Percentiles rank a stretch among this genome's conserved stretches.
Conservation (phyloP, 2,113 vertebrate genomes). For the Serilophus lunatus region DNA sequence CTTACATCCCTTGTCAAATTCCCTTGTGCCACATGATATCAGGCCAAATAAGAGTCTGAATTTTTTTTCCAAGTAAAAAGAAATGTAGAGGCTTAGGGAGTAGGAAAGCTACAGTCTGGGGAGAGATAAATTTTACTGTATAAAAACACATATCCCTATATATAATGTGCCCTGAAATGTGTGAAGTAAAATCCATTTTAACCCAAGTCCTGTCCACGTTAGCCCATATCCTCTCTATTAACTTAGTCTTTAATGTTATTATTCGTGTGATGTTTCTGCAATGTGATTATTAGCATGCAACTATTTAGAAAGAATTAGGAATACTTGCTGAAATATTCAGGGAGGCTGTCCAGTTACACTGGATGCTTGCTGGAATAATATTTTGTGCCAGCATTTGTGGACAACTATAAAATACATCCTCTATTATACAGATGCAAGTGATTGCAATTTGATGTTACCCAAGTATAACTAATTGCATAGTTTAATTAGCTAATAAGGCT, state of each 20-base stretch:
- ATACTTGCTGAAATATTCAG: background rate
- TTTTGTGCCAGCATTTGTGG: background rate
- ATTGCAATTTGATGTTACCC: slow-evolving; percentile 46
- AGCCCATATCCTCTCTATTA: background rate
- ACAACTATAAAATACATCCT: background rate
- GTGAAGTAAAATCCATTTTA: slow-evolving; percentile 25
- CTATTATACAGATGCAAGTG: slow-evolving; percentile 31
- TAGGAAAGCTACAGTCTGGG: background rate
- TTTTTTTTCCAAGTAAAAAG: background rate
- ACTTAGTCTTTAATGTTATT: background rate
- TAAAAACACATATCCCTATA: background rate
- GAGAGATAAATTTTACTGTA: background rate
- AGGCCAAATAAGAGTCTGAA: background rate
- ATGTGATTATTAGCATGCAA: slow-evolving; percentile 1
- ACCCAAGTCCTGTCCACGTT: background rate
- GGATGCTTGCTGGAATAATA: background rate
- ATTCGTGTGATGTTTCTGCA: background rate
- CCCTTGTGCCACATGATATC: background rate
- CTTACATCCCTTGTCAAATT: background rate
- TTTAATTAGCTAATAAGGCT: slow-evolving; percentile 57
- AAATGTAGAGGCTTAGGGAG: background rate
- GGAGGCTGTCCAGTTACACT: background rate
- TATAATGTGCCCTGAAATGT: background rate
- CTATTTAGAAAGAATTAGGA: background rate
- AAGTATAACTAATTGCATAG: slow-evolving; percentile 56